Base-by-base conservation (phyloP, 2,113 vertebrate genomes). In the Myiozetetes cayanensis region DNA sequence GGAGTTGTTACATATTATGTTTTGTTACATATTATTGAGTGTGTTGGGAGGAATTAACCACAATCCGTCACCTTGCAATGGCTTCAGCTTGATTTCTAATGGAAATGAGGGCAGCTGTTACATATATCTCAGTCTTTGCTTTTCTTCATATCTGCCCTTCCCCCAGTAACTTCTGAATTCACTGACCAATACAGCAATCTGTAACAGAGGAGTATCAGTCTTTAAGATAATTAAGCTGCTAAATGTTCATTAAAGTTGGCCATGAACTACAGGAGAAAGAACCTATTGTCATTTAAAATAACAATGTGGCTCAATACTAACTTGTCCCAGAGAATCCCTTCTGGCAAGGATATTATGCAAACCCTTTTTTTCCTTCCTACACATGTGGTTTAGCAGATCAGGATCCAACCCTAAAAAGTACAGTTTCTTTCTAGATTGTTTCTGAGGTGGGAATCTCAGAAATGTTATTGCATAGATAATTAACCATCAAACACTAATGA, bases 141-240 rank as follows among this genome's bases (percentile, higher is more conserved):
- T 84, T 92, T 80, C 73, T 81, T 52, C n/a, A 0, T 59, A 55
- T 81, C 74, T 94, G 86, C 76, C 89, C 83, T 90, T 90, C 55
- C 52, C 52, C 43, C 68, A 43, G 50, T 33, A 86, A 72, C 30
- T 89, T 74, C 53, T 39, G 73, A 95, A 86, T 89, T 90, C 89
- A 75, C 56, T 81, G 83, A 78, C 86, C 93, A 86, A 3, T 74
- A 75, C 89, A 87, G 76, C 73, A 35, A 41, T 86, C 73, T 84
- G n/a, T 92, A 89, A 77, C 44, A 86, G 50, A 90, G 66, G 23
- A 78, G 39, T 55, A 92, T 44, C 80, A 78, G 65, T 67, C 62
- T 74, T 67, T 59, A 86, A 96, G 63, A 80, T 84, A 73, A 86
- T 86, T 71, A 77, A 93, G 61, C 80, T 88, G 43, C 80, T 92